A percentile compares a stretch with the other conserved stretches of the same genome.
Conservation (phyloP, 92 coral and sea anemone species). For the Umimayanthus kanabou region DNA sequence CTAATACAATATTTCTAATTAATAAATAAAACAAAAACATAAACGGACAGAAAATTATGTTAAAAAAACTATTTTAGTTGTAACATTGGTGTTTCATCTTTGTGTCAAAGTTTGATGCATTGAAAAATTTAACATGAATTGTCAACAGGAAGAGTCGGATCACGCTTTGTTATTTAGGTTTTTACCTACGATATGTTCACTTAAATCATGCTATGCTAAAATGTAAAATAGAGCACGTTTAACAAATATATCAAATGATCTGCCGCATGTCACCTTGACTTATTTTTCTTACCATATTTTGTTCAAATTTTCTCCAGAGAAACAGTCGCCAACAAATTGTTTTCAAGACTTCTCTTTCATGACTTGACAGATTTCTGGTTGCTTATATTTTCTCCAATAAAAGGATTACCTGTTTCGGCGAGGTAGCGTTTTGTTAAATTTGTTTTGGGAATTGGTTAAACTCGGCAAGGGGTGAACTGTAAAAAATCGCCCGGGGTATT, state of each 20-base stretch:
- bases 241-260: background rate
- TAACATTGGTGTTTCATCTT: background rate
- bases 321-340: background rate
- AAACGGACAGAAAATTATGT: no score
- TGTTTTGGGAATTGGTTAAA: conserved; percentile 28
- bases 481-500: conserved; percentile 35
- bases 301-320: conserved; percentile 41
- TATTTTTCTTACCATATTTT: background rate
- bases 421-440: conserved; percentile 25
- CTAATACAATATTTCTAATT: no score
- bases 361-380: conserved; percentile 19
- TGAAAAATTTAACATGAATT: background rate
- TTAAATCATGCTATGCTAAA: background rate
- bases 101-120: background rate
- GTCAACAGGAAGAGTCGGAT: background rate
- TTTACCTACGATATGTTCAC: background rate
- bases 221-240: background rate
- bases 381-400: background rate
- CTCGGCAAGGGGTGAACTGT: conserved; percentile 22
- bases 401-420: conserved; percentile 24
- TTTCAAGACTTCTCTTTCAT: conserved; percentile 28
- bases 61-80: no score
- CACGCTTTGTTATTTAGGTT: background rate
- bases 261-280: background rate
- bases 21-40: no score